Evolutionary conservation across 1,140 invertebrate species (phyloP), one percentile per base, ranked within the genome.

Genomic region (Heliconius congener): DNA sequence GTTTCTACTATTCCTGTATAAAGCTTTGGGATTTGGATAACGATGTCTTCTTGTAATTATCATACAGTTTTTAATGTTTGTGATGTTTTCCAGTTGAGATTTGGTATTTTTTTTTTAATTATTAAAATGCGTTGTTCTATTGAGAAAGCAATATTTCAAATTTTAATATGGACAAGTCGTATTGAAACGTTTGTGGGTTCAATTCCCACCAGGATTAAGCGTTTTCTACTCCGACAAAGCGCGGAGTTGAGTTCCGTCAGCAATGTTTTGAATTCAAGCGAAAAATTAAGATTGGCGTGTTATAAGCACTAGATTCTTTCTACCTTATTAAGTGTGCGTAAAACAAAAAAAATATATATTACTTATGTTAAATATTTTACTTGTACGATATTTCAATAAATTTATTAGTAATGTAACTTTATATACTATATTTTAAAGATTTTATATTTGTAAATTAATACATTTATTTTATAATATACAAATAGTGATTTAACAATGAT

Each of bases 21-120:
- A 66, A 66, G 27, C 60, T 66, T 30, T 66, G 30, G 60, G 60
- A 3, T 66, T 30, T 66, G 60, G 60, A 30, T 66, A 66, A 66
- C 60, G 60, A 66, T 66, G 27, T 66, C 23, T 66, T 66, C 23
- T 27, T 66, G 50, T 19, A 52, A 66, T 16, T 66, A 27, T 27
- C 27, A 18, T 30, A 23, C n/a, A 23, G 55, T 57, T 23, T 66
- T 3, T 18, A 30, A 66, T 66, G 23, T 66, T 66, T 66, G 9
- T 66, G 60, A 66, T 66, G 60, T 66, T 66, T 66, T 66, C 60
- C 60, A 66, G 60, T 27, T 66, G 27, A 66, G 1, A 27, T 27
- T 66, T 66, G 1, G 13, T 11, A 1, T n/a, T 23, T 57, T 57
- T 23, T 57, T 9, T 2, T 30, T 57, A 23, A 23, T 11, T 23